Conservation (phyloP, 2,797 vertebrate genomes). For the Phoeniculus purpureus region DNA sequence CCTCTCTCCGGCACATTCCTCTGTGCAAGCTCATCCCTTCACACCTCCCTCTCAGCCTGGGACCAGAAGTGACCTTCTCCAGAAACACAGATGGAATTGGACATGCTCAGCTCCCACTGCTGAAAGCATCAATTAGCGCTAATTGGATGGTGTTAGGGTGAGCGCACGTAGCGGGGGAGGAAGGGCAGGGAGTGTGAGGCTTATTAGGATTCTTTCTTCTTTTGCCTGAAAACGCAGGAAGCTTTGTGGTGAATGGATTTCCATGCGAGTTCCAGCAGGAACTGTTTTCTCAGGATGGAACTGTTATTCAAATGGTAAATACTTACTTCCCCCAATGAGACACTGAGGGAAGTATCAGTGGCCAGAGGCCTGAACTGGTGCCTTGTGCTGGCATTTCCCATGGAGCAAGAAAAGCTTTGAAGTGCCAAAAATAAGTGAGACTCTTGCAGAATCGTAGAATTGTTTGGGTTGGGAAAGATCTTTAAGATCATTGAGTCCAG, state of each 20-base stretch:
- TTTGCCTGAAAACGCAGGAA: neutral
- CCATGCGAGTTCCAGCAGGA: neutral
- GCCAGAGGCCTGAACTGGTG: neutral
- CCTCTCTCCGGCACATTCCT: neutral
- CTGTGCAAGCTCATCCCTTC: neutral
- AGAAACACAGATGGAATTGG: neutral
- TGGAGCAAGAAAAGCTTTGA: neutral
- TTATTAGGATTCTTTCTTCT: neutral
- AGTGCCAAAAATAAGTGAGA: neutral
- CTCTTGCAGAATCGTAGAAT: neutral
- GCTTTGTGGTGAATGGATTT: neutral
- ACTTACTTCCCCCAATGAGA: neutral
- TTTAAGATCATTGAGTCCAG: too few species aligned
- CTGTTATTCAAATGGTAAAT: neutral
- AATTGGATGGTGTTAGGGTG: neutral
- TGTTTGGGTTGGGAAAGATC: too few species aligned
- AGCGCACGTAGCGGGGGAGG: neutral
- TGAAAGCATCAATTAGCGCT: neutral
- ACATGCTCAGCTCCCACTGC: neutral
- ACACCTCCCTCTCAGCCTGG: neutral
- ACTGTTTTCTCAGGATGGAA: neutral
- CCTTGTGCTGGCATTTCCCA: neutral
- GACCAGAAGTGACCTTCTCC: neutral
- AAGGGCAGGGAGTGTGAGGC: neutral
- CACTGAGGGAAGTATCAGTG: rapidly evolving